Conservation (phyloP, 2,113 vertebrate species). For the Boulengeromyrus knoepffleri region DNA sequence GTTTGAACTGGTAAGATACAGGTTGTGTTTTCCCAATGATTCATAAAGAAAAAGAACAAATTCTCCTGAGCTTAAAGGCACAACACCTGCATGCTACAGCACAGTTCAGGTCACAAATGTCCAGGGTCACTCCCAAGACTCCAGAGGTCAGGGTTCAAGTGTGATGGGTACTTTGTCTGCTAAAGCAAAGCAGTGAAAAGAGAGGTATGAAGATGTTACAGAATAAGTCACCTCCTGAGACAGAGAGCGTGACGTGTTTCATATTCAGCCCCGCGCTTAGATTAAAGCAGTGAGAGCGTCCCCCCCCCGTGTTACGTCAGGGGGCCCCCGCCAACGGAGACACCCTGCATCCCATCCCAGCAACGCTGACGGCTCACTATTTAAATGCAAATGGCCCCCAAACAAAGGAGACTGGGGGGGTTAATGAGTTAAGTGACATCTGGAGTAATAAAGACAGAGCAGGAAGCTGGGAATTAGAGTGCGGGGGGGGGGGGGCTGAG, state of each 20-base stretch:
- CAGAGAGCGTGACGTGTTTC: background rate
- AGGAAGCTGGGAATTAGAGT: constrained; percentile 53
- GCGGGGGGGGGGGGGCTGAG: constrained; percentile 31
- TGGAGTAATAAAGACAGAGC: constrained; percentile 57
- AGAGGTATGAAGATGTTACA: background rate
- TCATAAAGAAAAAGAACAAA: background rate
- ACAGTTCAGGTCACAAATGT: background rate
- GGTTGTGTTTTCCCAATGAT: background rate
- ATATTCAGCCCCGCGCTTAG: background rate
- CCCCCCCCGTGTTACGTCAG: background rate
- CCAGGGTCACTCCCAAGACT: background rate
- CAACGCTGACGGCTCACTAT: background rate
- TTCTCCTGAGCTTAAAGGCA: background rate
- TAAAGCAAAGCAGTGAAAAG: background rate
- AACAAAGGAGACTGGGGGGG: constrained; percentile 39
- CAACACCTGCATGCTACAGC: background rate
- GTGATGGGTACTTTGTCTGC: background rate
- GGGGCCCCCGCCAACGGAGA: background rate
- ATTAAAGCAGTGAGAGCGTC: background rate
- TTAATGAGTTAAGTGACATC: constrained; percentile 64
- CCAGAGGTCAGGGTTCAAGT: background rate
- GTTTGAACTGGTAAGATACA: background rate
- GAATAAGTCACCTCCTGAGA: background rate
- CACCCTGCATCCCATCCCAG: background rate
- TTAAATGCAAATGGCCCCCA: constrained; percentile 8